Evolutionary conservation across 2,797 vertebrate species (phyloP).

Genomic region (Philypnodon macrostomus): DNA sequence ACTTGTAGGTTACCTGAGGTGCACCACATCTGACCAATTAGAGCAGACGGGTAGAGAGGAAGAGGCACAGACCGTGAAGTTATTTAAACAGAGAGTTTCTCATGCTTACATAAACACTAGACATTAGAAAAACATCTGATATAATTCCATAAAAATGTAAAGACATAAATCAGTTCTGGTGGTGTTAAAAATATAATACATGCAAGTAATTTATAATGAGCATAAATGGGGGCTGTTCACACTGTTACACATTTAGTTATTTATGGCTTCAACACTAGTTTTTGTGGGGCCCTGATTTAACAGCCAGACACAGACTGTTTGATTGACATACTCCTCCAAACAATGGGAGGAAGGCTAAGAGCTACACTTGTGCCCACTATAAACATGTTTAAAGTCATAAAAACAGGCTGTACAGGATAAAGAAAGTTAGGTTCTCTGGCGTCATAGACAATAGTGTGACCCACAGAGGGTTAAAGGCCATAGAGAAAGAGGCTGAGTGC

Average conservation of each 20-base stretch:
- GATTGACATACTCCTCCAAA: constrained; percentile 14
- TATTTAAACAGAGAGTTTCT: not conserved
- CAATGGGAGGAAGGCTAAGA: constrained; percentile 12
- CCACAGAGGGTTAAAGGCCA: constrained; percentile 16
- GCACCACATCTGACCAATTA: constrained; percentile 1
- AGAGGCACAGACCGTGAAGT: not conserved
- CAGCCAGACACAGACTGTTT: constrained; percentile 1
- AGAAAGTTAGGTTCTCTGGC: constrained; percentile 1
- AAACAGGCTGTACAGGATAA: not conserved
- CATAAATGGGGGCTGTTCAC: constrained; percentile 1
- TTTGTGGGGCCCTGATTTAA: constrained; percentile 7
- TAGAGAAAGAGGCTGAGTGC: constrained; percentile 8
- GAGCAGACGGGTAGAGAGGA: not conserved
- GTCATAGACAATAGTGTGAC: not conserved
- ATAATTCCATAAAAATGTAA: constrained; percentile 1
- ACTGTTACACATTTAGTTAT: constrained; percentile 4
- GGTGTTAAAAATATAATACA: not conserved
- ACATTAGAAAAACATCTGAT: not conserved
- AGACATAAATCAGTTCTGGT: not conserved
- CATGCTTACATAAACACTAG: not conserved
- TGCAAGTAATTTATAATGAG: constrained; percentile 6
- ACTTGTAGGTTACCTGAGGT: not conserved
- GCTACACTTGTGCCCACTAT: not conserved
- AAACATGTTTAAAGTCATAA: constrained; percentile 10
- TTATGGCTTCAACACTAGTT: constrained; percentile 4